Percentiles rank a stretch among this genome's conserved stretches.
phyloP scores from a whole-genome alignment of 2,113 vertebrate species.

The Scomber scombrus region DNA sequence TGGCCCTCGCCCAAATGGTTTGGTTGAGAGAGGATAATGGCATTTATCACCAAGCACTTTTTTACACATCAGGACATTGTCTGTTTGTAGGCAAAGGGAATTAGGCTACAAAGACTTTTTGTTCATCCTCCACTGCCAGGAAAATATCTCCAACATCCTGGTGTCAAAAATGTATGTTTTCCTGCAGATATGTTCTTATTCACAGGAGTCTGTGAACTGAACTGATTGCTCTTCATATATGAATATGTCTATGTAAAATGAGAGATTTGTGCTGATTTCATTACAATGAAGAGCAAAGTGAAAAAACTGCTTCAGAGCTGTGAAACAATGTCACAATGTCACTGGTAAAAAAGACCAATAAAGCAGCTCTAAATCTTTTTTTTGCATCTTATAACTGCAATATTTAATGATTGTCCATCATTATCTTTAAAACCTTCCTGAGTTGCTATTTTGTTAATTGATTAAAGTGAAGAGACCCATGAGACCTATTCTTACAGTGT shows the following conservation, averaged over 20 bases:
- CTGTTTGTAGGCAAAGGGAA: background rate
- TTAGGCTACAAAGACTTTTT: background rate
- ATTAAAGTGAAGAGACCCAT: background rate
- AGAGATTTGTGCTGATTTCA: slow-evolving; percentile 21
- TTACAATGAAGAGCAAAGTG: background rate
- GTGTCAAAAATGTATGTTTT: background rate
- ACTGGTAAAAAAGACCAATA: background rate
- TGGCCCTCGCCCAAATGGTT: slow-evolving; percentile 8
- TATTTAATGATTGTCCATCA: background rate
- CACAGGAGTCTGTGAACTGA: slow-evolving; percentile 15
- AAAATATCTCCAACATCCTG: slow-evolving; percentile 2
- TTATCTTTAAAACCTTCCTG: background rate
- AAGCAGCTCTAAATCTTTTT: background rate
- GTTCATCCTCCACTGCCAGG: background rate
- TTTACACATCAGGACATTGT: background rate
- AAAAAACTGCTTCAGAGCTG: background rate
- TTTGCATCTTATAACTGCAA: background rate
- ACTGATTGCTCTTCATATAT: background rate
- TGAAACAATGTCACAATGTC: background rate
- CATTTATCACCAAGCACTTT: background rate
- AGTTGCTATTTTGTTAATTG: background rate
- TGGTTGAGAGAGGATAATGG: background rate
- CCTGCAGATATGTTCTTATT: background rate
- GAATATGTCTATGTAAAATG: slow-evolving; percentile 6
- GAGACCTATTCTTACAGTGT: background rate